Conservation (phyloP, 2,113 vertebrate genomes). For the Chaenocephalus aceratus region DNA sequence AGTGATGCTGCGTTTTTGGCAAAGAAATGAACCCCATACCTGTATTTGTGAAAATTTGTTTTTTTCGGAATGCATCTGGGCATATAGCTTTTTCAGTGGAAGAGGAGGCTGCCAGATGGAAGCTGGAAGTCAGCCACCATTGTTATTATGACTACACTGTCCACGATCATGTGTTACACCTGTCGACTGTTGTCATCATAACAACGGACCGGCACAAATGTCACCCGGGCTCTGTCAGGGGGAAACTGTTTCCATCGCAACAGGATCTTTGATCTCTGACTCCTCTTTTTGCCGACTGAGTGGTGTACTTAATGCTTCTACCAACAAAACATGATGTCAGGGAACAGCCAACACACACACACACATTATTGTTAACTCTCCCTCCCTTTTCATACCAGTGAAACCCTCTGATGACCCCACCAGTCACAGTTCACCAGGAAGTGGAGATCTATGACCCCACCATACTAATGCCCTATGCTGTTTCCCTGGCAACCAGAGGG, state of each 20-base stretch:
- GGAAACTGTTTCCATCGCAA: slow-evolving; percentile 35
- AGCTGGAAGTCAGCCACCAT: slow-evolving; percentile 64
- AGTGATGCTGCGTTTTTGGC: slow-evolving; percentile 74
- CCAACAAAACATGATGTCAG: slow-evolving; percentile 65
- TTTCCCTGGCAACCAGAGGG: slow-evolving; percentile 83
- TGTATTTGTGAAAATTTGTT: background rate
- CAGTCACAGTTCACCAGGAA: slow-evolving; percentile 77
- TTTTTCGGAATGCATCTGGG: background rate
- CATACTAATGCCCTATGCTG: slow-evolving; percentile 64
- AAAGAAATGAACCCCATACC: slow-evolving; percentile 13
- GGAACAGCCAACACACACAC: slow-evolving; percentile 8
- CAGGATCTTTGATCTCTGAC: background rate
- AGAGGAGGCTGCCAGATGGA: slow-evolving; percentile 72
- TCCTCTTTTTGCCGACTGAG: slow-evolving; percentile 29
- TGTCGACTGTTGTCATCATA: slow-evolving; percentile 71
- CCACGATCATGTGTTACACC: slow-evolving; percentile 75
- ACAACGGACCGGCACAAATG: background rate
- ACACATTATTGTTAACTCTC: background rate
- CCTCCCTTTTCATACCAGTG: slow-evolving; percentile 45
- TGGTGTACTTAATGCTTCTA: slow-evolving; percentile 46
- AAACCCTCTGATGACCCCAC: slow-evolving; percentile 37
- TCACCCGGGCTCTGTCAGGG: slow-evolving; percentile 36
- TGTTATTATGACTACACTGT: slow-evolving; percentile 77
- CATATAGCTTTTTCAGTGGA: background rate
- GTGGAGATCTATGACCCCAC: slow-evolving; percentile 79